Conservation (phyloP, 2,113 vertebrate species). For the Rhagologus leucostigma region DNA sequence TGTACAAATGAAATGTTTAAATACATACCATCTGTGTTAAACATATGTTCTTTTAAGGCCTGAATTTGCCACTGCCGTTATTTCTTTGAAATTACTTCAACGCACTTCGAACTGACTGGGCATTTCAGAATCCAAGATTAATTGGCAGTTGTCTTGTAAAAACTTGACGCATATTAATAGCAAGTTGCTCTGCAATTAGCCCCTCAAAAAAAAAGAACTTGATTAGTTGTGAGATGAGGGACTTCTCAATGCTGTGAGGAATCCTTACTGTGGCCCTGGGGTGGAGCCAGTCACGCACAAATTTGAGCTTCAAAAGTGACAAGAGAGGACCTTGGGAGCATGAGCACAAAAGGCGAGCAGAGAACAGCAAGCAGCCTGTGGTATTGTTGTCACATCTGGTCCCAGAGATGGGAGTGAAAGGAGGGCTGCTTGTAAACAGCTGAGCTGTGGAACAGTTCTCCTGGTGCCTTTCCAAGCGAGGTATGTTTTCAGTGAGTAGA, state of each 20-base stretch:
- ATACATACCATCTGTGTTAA: conserved; percentile 42
- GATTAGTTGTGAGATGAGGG: background rate
- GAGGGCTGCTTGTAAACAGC: background rate
- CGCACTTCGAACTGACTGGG: background rate
- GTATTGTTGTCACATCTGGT: conserved; percentile 4
- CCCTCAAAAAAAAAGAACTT: background rate
- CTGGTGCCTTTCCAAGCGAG: background rate
- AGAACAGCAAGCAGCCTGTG: background rate
- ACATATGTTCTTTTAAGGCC: conserved; percentile 14
- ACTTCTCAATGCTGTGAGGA: background rate
- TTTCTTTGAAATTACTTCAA: background rate
- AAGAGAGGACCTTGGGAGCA: background rate
- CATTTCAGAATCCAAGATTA: background rate
- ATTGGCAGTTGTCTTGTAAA: background rate
- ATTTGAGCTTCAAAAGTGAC: background rate
- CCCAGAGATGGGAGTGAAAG: background rate
- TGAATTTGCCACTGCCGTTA: background rate
- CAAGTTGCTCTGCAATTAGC: background rate
- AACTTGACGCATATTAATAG: background rate
- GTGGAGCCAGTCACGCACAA: background rate
- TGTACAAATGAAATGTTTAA: conserved; percentile 28
- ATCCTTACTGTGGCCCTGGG: background rate
- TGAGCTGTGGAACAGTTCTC: background rate
- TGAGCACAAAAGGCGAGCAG: fast-evolving
- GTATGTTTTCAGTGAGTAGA: background rate